These are phyloP conservation scores for Metellina segmentata DNA, from an alignment of 2,888 invertebrate species.

Conservation along the genomic window DNA sequence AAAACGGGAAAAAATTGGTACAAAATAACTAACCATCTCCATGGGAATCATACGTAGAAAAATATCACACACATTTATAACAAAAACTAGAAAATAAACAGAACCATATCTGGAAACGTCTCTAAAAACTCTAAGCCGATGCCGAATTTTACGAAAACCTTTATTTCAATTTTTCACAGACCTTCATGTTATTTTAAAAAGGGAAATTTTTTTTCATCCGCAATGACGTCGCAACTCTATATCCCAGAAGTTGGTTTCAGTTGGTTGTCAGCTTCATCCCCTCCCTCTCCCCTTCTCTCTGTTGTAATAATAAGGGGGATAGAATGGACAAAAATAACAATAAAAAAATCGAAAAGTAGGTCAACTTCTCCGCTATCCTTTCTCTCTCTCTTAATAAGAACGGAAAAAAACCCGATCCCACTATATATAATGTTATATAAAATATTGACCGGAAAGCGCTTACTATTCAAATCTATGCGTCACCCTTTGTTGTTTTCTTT, in stretches of 20 bases:
- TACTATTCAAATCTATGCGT: conserved; percentile 56
- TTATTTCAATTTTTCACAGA: neutral
- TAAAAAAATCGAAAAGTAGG: conserved; percentile 69
- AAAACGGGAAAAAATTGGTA: no score
- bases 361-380: conserved; percentile 61
- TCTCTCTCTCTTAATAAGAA: conserved; percentile 62
- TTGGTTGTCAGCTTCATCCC: neutral
- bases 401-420: conserved; percentile 56
- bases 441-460: conserved; percentile 73
- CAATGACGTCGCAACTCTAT: no score
- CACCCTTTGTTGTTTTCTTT: conserved; percentile 69
- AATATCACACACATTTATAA: neutral
- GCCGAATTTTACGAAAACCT: no score
- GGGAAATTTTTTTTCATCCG: neutral
- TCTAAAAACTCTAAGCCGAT: neutral
- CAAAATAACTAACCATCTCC: neutral
- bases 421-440: conserved; percentile 60
- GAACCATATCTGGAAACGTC: neutral
- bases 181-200: neutral
- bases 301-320: conserved; percentile 49
- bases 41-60: neutral
- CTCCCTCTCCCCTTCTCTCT: conserved; percentile 48
- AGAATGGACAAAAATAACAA: conserved; percentile 54
- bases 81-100: conserved; percentile 4
- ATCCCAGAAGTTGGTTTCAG: neutral